phyloP scores from a whole-genome alignment of 2,797 vertebrate genomes.

The Merluccius polli region DNA sequence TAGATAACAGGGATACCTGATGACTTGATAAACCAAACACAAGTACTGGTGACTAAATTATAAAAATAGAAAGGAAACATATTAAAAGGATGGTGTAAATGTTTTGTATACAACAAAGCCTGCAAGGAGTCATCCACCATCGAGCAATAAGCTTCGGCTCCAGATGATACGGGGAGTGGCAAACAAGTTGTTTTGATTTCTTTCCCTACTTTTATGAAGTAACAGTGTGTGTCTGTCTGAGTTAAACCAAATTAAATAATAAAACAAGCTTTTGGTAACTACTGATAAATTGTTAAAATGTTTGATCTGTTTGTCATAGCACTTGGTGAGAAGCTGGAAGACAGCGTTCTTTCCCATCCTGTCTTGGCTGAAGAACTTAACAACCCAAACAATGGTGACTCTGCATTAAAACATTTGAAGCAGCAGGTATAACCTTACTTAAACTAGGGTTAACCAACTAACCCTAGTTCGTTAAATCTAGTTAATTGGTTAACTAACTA shows the following conservation, averaged over 20 bases:
- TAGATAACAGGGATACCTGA: too few relatives aligned
- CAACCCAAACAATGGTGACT: slow-evolving; percentile 88
- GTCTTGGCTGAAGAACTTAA: slow-evolving; percentile 78
- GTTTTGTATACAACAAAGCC: too few relatives aligned
- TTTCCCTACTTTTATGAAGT: too few relatives aligned
- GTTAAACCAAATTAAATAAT: background rate
- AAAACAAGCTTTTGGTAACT: background rate
- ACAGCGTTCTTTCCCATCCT: slow-evolving; percentile 76
- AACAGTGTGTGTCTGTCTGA: background rate
- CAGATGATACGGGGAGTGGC: background rate
- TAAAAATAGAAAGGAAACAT: too few relatives aligned
- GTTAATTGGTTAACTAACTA: background rate
- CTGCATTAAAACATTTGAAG: slow-evolving; percentile 89
- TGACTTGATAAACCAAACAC: too few relatives aligned
- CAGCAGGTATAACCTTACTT: slow-evolving; percentile 80
- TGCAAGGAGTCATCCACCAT: too few relatives aligned
- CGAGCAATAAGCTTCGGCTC: background rate
- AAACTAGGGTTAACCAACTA: background rate
- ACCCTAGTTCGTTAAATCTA: background rate
- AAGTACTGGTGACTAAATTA: too few relatives aligned
- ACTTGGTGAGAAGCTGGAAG: slow-evolving; percentile 67
- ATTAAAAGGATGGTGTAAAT: too few relatives aligned
- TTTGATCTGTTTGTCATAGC: slow-evolving; percentile 58
- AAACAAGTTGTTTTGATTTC: too few relatives aligned
- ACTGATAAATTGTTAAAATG: background rate